Conservation (phyloP, 2,113 vertebrate genomes). For the Numida meleagris region DNA sequence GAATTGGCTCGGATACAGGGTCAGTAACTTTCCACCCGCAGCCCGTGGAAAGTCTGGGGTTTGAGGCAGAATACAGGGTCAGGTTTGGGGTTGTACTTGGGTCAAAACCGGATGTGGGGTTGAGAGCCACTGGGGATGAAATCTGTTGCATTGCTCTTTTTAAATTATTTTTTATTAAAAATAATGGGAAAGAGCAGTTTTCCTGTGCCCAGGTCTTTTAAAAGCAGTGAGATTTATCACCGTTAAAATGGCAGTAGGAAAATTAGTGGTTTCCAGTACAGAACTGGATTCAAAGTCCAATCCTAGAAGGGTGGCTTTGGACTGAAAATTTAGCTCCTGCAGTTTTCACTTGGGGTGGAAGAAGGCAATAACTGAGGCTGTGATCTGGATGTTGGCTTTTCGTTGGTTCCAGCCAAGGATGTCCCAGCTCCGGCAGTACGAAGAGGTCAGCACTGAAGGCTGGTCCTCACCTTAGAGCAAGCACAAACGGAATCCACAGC, state of each 20-base stretch:
- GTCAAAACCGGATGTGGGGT: neutral
- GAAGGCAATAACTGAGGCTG: neutral
- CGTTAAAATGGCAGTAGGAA: neutral
- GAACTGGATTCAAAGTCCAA: neutral
- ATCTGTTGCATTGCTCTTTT: neutral
- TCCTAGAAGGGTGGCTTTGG: slow-evolving; percentile 15
- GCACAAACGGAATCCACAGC: neutral
- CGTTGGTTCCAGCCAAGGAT: neutral
- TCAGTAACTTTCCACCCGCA: slow-evolving; percentile 60
- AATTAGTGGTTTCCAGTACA: slow-evolving; percentile 40
- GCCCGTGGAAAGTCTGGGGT: slow-evolving; percentile 40
- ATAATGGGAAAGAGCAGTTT: slow-evolving; percentile 38
- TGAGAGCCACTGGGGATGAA: slow-evolving; percentile 21
- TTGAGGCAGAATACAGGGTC: slow-evolving; percentile 35
- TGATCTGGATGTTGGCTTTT: neutral
- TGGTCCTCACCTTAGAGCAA: fast-evolving
- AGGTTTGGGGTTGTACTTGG: slow-evolving; percentile 12
- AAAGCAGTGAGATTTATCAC: slow-evolving; percentile 12
- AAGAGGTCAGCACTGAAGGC: neutral
- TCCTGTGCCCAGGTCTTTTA: neutral
- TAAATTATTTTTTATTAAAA: neutral
- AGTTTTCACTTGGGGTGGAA: neutral
- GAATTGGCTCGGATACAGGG: slow-evolving; percentile 51
- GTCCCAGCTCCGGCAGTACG: neutral
- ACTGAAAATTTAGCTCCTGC: neutral